Evolutionary conservation across 2,888 invertebrate genomes (phyloP).

Genomic region (Anorthoa munda): DNA sequence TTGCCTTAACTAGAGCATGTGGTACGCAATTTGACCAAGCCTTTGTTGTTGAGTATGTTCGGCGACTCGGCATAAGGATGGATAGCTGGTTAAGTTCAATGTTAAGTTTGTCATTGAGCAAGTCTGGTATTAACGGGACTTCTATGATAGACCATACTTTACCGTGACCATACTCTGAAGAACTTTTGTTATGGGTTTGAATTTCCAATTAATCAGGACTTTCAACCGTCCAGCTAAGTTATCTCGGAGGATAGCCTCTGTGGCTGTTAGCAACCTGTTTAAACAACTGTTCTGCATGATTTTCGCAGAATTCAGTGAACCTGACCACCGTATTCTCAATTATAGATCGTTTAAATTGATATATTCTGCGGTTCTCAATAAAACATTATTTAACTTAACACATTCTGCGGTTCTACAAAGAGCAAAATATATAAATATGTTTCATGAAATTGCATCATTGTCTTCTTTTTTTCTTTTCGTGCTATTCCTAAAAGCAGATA

Average conservation of each 20-base stretch:
- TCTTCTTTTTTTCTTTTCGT: background rate
- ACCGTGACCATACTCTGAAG: too few relatives aligned
- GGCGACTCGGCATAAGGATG: constrained; percentile 42
- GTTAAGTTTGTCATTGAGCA: constrained; percentile 1
- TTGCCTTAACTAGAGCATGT: constrained; percentile 77
- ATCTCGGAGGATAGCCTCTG: background rate
- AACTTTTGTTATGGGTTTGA: background rate
- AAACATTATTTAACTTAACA: too few relatives aligned
- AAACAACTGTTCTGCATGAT: background rate
- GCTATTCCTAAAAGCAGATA: background rate
- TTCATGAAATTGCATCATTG: background rate
- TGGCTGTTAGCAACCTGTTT: too few relatives aligned
- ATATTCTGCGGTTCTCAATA: too few relatives aligned
- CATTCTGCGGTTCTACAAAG: background rate
- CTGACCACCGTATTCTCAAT: background rate
- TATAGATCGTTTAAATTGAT: background rate
- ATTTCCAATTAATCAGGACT: background rate
- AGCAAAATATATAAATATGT: background rate
- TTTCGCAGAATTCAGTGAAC: background rate
- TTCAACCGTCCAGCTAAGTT: too few relatives aligned
- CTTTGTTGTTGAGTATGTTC: constrained; percentile 45
- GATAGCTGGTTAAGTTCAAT: constrained; percentile 20
- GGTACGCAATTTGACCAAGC: constrained; percentile 65
- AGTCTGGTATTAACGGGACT: background rate
- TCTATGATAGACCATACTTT: background rate